These are phyloP conservation scores for Hylyphantes graminicola DNA, from an alignment of 1,140 invertebrate species.

Conservation along the genomic window DNA sequence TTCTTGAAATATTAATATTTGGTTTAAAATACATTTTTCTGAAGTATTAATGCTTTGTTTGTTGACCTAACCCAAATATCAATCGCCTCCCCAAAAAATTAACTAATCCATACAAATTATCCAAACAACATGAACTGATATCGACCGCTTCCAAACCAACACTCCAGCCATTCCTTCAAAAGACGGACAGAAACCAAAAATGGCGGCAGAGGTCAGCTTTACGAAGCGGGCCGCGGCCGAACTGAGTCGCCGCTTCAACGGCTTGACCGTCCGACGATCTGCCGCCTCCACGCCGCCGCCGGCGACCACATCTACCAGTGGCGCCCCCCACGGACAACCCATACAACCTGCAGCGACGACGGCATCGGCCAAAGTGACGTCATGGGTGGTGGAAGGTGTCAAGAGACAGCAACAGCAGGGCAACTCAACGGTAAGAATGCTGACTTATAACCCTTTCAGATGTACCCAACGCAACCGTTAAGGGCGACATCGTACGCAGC, in stretches of 20 bases:
- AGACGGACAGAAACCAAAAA: background rate
- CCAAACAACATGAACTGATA: too few relatives aligned
- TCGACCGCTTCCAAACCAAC: too few relatives aligned
- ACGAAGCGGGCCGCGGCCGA: conserved; percentile 86
- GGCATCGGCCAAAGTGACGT: conserved; percentile 13
- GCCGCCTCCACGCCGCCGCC: background rate
- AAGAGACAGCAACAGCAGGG: conserved; percentile 16
- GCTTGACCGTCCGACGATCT: conserved; percentile 74
- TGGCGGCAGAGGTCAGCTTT: conserved; percentile 64
- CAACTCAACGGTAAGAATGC: conserved; percentile 1
- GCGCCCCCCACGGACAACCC: background rate
- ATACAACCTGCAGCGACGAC: conserved; percentile 1
- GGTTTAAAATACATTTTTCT: too few relatives aligned
- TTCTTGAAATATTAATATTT: too few relatives aligned
- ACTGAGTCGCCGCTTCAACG: conserved; percentile 86
- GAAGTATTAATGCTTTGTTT: too few relatives aligned
- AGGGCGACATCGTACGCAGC: too few relatives aligned
- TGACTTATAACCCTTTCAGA: too few relatives aligned
- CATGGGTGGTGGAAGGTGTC: conserved; percentile 45
- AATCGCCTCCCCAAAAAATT: too few relatives aligned
- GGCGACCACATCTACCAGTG: background rate
- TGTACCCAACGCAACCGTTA: too few relatives aligned
- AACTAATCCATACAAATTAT: too few relatives aligned
- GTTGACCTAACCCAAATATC: too few relatives aligned
- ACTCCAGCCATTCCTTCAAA: too few relatives aligned